These are phyloP conservation scores for Ctenoplectra terminalis DNA, from an alignment of 1,140 invertebrate species.

Conservation along the genomic window DNA sequence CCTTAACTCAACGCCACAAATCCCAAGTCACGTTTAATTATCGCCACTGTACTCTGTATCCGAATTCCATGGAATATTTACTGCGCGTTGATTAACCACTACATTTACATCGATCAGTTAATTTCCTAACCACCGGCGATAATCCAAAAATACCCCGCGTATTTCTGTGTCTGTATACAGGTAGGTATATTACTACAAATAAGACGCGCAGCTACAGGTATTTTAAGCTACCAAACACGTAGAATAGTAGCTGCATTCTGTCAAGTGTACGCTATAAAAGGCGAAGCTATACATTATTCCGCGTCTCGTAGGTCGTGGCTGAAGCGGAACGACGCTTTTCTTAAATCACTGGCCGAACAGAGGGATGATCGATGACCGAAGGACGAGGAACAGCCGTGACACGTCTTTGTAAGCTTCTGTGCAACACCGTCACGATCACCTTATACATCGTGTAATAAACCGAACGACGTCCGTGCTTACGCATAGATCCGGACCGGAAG, in stretches of 20 bases:
- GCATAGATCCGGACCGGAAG: background rate
- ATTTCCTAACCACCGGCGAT: too few relatives aligned
- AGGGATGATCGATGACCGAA: slow-evolving; percentile 62
- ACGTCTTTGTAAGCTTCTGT: slow-evolving; percentile 8
- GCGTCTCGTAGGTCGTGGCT: background rate
- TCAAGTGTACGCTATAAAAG: background rate
- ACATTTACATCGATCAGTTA: background rate
- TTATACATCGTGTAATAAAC: slow-evolving; percentile 34
- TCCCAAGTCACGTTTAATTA: background rate
- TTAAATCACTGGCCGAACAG: slow-evolving; percentile 45
- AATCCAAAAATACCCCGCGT: background rate
- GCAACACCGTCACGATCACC: slow-evolving; percentile 11
- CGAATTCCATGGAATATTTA: background rate
- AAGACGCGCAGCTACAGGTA: background rate
- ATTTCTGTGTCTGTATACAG: background rate
- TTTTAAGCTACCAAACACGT: slow-evolving; percentile 1
- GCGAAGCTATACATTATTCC: background rate
- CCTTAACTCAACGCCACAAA: background rate
- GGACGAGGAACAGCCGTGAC: slow-evolving; percentile 38
- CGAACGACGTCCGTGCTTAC: background rate
- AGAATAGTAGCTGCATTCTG: background rate
- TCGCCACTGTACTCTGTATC: background rate
- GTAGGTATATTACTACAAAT: background rate
- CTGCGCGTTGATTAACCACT: background rate
- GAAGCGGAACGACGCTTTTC: slow-evolving; percentile 34